Evolutionary conservation across 2,888 invertebrate species (phyloP).

Genomic region (Schrankia costaestrigalis): DNA sequence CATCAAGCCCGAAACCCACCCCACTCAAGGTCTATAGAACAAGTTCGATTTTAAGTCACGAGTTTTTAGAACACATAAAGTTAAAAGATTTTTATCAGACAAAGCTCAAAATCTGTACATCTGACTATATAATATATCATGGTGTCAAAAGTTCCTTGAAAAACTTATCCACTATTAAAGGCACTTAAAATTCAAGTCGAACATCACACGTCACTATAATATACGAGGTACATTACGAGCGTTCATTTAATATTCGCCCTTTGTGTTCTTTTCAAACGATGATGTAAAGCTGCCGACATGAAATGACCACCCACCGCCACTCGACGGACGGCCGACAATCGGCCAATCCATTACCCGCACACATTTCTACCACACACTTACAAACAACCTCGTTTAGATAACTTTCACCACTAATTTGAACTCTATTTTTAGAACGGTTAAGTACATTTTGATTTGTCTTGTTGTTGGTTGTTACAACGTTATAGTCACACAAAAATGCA

Average conservation of each 20-base stretch:
- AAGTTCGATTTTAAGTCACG: no score
- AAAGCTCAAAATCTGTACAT: no score
- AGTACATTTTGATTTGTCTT: slow-evolving; percentile 7
- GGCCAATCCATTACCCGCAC: slow-evolving; percentile 62
- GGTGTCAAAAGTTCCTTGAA: no score
- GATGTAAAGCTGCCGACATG: slow-evolving; percentile 55
- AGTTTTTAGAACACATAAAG: no score
- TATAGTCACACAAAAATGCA: slow-evolving; percentile 23
- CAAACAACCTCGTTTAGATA: slow-evolving; percentile 24
- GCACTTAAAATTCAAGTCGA: slow-evolving; percentile 21
- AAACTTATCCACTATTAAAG: slow-evolving; percentile 5
- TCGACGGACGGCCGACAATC: slow-evolving; percentile 52
- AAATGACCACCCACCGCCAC: slow-evolving; percentile 62
- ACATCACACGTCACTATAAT: slow-evolving; percentile 29
- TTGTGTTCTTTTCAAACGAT: slow-evolving; percentile 49
- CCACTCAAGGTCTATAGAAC: no score
- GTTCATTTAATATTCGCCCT: slow-evolving; percentile 48
- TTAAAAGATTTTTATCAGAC: no score
- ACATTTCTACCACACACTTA: slow-evolving; percentile 36
- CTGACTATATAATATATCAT: no score
- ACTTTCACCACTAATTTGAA: slow-evolving; percentile 8
- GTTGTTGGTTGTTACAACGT: slow-evolving; percentile 10
- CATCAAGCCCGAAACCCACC: no score
- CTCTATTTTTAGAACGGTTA: accelerated
- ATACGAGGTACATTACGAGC: slow-evolving; percentile 32